Conservation (phyloP, 2,888 invertebrate genomes). For the Euproctis similis region DNA sequence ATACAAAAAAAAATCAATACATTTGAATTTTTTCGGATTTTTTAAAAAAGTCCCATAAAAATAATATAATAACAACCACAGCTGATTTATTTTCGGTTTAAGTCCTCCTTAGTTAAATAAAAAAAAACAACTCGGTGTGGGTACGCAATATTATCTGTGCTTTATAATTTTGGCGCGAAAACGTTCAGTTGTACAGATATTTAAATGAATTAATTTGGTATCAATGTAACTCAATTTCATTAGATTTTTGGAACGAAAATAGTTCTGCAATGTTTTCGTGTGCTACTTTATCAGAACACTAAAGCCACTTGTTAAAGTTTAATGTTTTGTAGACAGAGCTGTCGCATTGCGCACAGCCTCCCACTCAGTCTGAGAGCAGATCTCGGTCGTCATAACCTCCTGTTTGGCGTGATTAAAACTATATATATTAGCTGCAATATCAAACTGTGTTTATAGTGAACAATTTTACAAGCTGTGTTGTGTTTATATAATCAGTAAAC, state of each 20-base stretch:
- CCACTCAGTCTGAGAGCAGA: conserved; percentile 62
- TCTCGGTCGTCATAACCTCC: conserved; percentile 64
- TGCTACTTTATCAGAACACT: conserved; percentile 2
- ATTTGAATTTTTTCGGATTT: conserved; percentile 29
- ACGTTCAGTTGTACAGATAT: too few relatives aligned
- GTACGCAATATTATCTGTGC: too few relatives aligned
- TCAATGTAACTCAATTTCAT: too few relatives aligned
- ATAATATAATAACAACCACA: too few relatives aligned
- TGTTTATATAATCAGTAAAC: conserved; percentile 24
- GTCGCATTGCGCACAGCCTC: conserved; percentile 75
- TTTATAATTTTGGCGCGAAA: too few relatives aligned
- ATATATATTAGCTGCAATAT: conserved; percentile 13
- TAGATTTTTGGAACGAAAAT: too few relatives aligned
- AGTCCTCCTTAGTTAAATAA: too few relatives aligned
- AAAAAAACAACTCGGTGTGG: too few relatives aligned
- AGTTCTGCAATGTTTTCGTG: conserved; percentile 15
- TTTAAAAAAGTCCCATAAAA: too few relatives aligned
- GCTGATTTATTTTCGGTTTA: too few relatives aligned
- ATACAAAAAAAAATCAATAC: conserved; percentile 26
- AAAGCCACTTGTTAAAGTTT: conserved; percentile 22
- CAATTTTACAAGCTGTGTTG: conserved; percentile 17
- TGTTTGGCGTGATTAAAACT: conserved; percentile 28
- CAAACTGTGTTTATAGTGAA: conserved; percentile 21
- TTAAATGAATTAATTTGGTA: too few relatives aligned
- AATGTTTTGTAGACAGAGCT: conserved; percentile 47